Evolutionary conservation across 2,113 vertebrate genomes (phyloP).

Genomic region (Ciconia boyciana): DNA sequence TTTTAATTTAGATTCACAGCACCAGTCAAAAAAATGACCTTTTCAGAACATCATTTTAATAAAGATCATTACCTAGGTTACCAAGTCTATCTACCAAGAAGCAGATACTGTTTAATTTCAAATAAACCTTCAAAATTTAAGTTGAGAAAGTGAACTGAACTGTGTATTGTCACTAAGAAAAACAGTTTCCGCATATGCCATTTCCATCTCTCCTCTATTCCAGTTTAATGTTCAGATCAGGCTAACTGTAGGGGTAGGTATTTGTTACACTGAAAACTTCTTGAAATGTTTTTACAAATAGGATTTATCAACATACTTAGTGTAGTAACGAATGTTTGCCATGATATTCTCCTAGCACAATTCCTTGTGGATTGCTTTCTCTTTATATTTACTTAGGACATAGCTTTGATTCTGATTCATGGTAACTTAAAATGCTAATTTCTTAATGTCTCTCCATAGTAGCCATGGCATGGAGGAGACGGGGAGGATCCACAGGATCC

Average conservation of each 20-base stretch:
- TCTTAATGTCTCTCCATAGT: neutral
- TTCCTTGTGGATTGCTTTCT: neutral
- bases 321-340: neutral
- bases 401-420: neutral
- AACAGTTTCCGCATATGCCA: neutral
- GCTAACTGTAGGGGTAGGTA: neutral
- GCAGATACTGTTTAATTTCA: neutral
- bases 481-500: neutral
- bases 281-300: neutral
- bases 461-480: neutral
- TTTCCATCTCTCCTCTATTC: neutral
- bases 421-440: neutral
- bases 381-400: neutral
- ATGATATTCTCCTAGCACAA: neutral
- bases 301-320: neutral
- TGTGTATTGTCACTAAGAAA: neutral
- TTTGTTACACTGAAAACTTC: neutral
- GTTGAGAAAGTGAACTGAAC: neutral
- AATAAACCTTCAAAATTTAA: neutral
- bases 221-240: neutral
- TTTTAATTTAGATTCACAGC: neutral
- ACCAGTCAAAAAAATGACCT: neutral
- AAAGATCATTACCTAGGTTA: neutral
- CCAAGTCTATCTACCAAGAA: neutral
- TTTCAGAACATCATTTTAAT: neutral